Evolutionary conservation across 2,797 vertebrate genomes (phyloP).

Genomic region (Lepus oiostolus): DNA sequence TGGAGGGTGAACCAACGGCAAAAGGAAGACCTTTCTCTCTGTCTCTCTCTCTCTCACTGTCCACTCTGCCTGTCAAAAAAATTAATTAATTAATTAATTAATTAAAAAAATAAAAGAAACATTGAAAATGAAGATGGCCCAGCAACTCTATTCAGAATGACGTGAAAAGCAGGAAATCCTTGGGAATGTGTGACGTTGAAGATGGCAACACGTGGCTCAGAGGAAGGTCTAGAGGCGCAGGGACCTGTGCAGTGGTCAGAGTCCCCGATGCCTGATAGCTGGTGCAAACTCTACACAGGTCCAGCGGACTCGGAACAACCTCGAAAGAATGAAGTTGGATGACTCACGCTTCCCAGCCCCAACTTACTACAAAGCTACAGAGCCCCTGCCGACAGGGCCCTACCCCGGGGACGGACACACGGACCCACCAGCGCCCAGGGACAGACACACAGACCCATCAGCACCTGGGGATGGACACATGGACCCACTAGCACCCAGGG

Average conservation of each 20-base stretch:
- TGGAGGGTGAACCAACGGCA: too few species aligned
- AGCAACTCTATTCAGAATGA: neutral
- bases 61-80: too few species aligned
- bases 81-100: too few species aligned
- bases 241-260: neutral
- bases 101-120: neutral
- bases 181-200: neutral
- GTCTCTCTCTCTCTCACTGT: too few species aligned
- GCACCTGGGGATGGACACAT: too few species aligned
- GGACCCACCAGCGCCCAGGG: too few species aligned
- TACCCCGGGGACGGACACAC: accelerated
- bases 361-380: neutral
- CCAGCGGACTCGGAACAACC: neutral
- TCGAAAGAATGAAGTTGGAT: neutral
- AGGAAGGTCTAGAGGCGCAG: neutral
- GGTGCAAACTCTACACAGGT: too few species aligned
- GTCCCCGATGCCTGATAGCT: neutral
- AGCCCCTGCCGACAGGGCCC: accelerated
- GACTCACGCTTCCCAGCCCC: neutral
- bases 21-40: too few species aligned
- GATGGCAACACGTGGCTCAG: neutral
- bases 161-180: neutral
- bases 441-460: too few species aligned
- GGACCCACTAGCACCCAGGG: too few species aligned
- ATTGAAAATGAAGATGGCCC: too few species aligned